Percentiles rank a stretch among this genome's conserved stretches.
Conservation (phyloP, 2,113 vertebrate genomes). For the Erythrocercus mccallii region DNA sequence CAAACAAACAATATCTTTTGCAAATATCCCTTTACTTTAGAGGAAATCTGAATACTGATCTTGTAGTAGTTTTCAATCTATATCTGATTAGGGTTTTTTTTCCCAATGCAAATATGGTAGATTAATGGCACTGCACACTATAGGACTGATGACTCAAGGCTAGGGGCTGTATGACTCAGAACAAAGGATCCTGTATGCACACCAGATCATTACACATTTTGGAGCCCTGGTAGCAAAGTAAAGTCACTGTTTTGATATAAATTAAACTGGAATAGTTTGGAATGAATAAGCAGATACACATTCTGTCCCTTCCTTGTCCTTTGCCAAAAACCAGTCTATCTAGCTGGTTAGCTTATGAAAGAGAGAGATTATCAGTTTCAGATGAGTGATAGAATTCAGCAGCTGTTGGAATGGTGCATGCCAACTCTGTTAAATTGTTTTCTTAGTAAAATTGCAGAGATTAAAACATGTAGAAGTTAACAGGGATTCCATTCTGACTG, state of each 20-base stretch:
- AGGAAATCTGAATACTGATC: not conserved
- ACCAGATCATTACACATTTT: not conserved
- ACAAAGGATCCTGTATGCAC: not conserved
- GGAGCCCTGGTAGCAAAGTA: not conserved
- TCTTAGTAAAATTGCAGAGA: not conserved
- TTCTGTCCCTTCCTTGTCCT: not conserved
- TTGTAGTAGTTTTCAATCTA: not conserved
- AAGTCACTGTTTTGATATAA: not conserved
- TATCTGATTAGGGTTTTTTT: not conserved
- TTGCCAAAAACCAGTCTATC: not conserved
- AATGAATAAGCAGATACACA: not conserved
- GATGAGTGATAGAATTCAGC: not conserved
- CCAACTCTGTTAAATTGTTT: not conserved
- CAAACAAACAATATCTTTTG: not conserved
- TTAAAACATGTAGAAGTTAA: not conserved
- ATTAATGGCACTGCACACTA: not conserved
- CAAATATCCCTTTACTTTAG: not conserved
- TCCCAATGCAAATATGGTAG: not conserved
- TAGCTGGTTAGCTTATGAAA: not conserved
- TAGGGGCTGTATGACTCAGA: not conserved
- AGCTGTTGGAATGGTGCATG: not conserved
- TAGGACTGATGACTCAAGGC: not conserved
- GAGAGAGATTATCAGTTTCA: not conserved
- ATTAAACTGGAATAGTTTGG: not conserved
- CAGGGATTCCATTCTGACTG: not conserved